These are phyloP conservation scores for Todiramphus chloris DNA, from an alignment of 2,113 vertebrate species.

Conservation along the genomic window DNA sequence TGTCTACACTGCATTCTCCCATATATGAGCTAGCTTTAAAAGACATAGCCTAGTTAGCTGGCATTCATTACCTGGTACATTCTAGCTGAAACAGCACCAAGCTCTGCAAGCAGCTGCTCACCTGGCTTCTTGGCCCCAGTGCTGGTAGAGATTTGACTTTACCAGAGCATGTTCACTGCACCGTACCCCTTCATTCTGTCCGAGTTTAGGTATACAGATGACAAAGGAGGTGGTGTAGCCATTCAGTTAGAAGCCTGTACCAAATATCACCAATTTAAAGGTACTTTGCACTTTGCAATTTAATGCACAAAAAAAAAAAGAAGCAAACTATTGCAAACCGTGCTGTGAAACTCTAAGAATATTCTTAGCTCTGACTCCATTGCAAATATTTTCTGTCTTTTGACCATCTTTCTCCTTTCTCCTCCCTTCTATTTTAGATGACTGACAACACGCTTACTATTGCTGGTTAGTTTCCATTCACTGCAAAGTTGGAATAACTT, in stretches of 20 bases:
- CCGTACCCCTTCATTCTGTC: background rate
- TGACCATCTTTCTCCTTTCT: constrained; percentile 8
- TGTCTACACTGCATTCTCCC: background rate
- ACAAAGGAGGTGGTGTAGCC: background rate
- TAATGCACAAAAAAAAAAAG: background rate
- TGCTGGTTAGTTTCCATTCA: constrained; percentile 57
- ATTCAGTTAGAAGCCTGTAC: background rate
- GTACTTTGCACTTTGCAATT: background rate
- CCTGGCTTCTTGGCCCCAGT: background rate
- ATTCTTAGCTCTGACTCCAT: background rate
- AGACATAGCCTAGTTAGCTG: background rate
- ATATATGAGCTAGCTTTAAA: background rate
- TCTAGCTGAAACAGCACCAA: background rate
- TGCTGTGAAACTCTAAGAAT: background rate
- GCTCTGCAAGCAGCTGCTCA: background rate
- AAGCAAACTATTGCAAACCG: background rate
- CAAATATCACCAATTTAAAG: background rate
- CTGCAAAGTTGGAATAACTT: constrained; percentile 57
- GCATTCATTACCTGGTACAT: background rate
- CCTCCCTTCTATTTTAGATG: constrained; percentile 32
- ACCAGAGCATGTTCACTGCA: background rate
- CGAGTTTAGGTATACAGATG: background rate
- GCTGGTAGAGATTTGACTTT: background rate
- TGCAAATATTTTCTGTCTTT: background rate
- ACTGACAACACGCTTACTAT: constrained; percentile 44